Conservation (phyloP, 2,113 vertebrate genomes). For the Thryonomys swinderianus region DNA sequence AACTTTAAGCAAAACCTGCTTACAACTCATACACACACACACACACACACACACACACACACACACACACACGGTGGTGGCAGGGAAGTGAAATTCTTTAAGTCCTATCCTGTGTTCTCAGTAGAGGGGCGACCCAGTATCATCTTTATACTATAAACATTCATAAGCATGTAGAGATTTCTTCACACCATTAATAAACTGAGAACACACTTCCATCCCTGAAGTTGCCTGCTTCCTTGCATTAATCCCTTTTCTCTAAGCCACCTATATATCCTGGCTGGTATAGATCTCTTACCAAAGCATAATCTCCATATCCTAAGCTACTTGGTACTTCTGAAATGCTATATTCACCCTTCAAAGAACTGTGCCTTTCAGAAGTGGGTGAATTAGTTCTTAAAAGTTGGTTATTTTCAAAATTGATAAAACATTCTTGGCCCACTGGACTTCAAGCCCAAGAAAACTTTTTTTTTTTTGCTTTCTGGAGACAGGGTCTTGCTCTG, state of each 20-base stretch:
- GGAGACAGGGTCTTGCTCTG: too few relatives aligned
- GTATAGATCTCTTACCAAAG: neutral
- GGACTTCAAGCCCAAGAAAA: neutral
- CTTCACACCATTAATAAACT: neutral
- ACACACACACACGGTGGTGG: neutral
- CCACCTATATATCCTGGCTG: neutral
- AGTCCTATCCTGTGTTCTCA: neutral
- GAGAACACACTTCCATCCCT: neutral
- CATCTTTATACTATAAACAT: neutral
- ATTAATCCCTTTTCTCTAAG: neutral
- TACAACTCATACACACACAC: neutral
- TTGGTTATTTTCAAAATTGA: slow-evolving; percentile 38
- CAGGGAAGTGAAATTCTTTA: neutral
- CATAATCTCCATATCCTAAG: neutral
- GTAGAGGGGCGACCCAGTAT: neutral
- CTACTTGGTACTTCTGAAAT: neutral
- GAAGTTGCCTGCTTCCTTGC: neutral
- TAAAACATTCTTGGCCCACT: neutral
- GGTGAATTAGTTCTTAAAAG: neutral
- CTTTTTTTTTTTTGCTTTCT: too few relatives aligned
- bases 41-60: neutral
- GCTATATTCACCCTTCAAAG: neutral
- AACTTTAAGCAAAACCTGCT: neutral
- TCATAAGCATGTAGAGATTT: neutral
- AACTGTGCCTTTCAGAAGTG: slow-evolving; percentile 4